A percentile compares a stretch with the other conserved stretches of the same genome.
Evolutionary conservation across 2,113 vertebrate species (phyloP).

Genomic region (Anguilla rostrata): DNA sequence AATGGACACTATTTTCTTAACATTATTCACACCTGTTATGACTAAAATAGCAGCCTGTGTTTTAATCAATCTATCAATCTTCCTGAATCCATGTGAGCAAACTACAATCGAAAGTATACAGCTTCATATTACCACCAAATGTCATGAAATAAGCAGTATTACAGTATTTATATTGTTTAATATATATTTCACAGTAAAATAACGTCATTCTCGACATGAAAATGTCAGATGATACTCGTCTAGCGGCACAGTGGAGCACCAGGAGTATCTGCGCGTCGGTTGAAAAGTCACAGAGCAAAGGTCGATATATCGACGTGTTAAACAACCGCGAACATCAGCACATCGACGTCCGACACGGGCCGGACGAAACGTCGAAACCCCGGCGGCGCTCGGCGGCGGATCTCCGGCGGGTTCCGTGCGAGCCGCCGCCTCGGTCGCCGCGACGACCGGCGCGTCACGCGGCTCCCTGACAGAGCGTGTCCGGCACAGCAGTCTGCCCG

Average conservation of each 20-base stretch:
- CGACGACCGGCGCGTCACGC: not conserved
- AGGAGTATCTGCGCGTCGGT: not conserved
- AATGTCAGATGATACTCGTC: not conserved
- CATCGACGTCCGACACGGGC: not conserved
- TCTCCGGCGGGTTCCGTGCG: not conserved
- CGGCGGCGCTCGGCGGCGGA: not conserved
- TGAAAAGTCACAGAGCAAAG: not conserved
- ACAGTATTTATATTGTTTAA: not conserved
- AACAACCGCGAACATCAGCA: constrained; percentile 8
- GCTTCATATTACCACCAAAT: not conserved
- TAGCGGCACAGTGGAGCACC: not conserved
- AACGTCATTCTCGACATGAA: not conserved
- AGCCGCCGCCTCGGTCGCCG: not conserved
- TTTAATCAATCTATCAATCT: no score
- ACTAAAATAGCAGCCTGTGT: no score
- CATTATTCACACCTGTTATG: no score
- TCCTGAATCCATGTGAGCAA: not conserved
- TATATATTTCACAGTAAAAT: not conserved
- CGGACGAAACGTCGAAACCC: not conserved
- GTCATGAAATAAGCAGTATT: not conserved
- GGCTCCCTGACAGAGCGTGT: not conserved
- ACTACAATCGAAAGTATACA: not conserved
- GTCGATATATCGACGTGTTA: not conserved
- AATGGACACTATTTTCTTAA: not conserved
- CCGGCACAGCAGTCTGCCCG: not conserved